Evolutionary conservation across 1,140 invertebrate genomes (phyloP).

Genomic region (Helicoverpa zea): DNA sequence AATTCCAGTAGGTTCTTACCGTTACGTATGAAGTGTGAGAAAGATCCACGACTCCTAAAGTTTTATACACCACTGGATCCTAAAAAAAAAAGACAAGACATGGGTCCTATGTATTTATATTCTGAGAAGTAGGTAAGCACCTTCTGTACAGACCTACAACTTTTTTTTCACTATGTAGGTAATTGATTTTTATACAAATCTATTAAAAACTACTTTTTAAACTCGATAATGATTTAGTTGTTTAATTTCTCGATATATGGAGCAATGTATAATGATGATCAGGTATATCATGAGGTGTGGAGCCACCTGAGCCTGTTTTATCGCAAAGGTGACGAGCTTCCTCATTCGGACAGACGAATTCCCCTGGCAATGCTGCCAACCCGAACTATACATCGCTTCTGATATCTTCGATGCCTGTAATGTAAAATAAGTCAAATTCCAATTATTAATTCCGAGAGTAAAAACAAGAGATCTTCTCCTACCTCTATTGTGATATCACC

Average conservation of each 20-base stretch:
- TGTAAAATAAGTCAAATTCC: not conserved
- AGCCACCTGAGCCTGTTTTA: constrained; percentile 44
- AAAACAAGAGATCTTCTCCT: not conserved
- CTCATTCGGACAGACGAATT: constrained; percentile 33
- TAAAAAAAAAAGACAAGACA: constrained; percentile 14
- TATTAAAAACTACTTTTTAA: too few relatives aligned
- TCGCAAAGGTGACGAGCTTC: constrained; percentile 33
- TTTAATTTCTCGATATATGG: too few relatives aligned
- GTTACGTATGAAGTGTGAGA: constrained; percentile 44
- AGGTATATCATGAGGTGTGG: not conserved
- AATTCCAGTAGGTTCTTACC: constrained; percentile 19
- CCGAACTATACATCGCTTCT: constrained; percentile 46
- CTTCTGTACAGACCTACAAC: too few relatives aligned
- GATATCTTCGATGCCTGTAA: constrained; percentile 38
- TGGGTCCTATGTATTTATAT: too few relatives aligned
- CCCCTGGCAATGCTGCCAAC: constrained; percentile 47
- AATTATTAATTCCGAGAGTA: not conserved
- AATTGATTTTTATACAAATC: too few relatives aligned
- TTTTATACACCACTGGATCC: constrained; percentile 36
- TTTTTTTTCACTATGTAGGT: too few relatives aligned
- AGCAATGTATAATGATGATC: too few relatives aligned
- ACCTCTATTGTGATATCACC: constrained; percentile 70
- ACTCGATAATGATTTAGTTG: too few relatives aligned
- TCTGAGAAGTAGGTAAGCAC: too few relatives aligned
- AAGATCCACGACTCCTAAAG: constrained; percentile 29